Evolutionary conservation across 2,888 invertebrate species (phyloP), one percentile per base, ranked within the genome.

Genomic region (Folsomia candida): DNA sequence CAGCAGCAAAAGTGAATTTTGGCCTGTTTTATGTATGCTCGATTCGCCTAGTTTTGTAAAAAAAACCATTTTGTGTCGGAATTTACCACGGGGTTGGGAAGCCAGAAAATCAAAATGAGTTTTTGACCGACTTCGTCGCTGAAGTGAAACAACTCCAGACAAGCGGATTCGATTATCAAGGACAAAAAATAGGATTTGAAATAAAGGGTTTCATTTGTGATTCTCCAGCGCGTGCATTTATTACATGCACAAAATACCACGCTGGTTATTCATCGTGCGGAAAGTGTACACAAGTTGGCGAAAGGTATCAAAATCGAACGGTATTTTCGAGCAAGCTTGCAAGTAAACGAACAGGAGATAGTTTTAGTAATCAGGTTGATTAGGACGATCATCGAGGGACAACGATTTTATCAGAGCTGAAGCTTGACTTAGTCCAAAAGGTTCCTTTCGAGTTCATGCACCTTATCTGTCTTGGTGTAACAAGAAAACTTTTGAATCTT

Each of bases 361-460:
- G n/a, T 9, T 69, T 72, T 51, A 22, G 69, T 28, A 22, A 3
- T 3, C 11, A 18, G 14, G 1, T 2, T 0, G 67, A 72, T 14
- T 1, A 18, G 1, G 14, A 63, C 3, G 69, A 72, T 24, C 72
- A 72, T 47, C 22, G 2, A n/a, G 62, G 25, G 0, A 18, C n/a
- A 9, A 69, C 47, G 3, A 14, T 20, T 2, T 20, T 72, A 18
- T 25, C 24, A 27, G 14, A 64, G 25, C 26, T 70, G 20, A 0
- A 18, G 3, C 28, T 70, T 54, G 29, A 62, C 29, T n/a, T 67
- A 11, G 67, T 70, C 1, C 1, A 60, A 1, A 22, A 25, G 0
- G 14, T 70, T n/a, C 66, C 67, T 4, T 67, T 20, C 20, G 70
- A 70, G n/a, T 70, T 60, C 20, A 70, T 70, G 70, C 70, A 70